Evolutionary conservation across 92 coral and sea anemone genomes (phyloP), one percentile per base, ranked within the genome.

Genomic region (Blastomussa wellsi): DNA sequence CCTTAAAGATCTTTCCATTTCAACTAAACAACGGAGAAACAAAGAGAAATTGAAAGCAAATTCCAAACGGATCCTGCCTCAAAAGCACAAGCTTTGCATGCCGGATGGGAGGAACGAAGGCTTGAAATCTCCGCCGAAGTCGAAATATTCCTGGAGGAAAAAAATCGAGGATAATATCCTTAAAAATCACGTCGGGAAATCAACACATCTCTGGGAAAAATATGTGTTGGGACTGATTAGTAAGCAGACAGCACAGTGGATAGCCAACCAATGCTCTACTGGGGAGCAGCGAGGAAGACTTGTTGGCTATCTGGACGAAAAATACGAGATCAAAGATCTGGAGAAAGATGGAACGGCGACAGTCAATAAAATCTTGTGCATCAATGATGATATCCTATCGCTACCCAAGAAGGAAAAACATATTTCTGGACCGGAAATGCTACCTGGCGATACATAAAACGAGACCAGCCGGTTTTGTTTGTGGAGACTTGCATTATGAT

Each of bases 191-290:
- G 73, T 39, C 32, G 81, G 26, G n/a, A 90, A 84, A 64, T 78
- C 90, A 24, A 83, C 91, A 7, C 77, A 86, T 72, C 38, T 92
- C 11, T 94, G 98, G 98, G 98, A 94, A 51, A 77, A 88, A 49
- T 84, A 90, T 38, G 95, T 88, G 16, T 51, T 94, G 55, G 95
- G 94, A 48, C 81, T 94, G 37, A 83, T 92, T 5, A 92, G 95
- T 74, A 92, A 88, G 78, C 88, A 71, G 22, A 94, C 98, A 49
- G 98, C 98, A 0, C 98, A 94, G 74, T 94, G 95, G 95, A 94
- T 94, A 19, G 98, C 92, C 13, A 94, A 85, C 67, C 92, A 86
- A 71, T 94, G 98, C 49, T 79, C 95, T 32, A 32, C 82, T 5
- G 98, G 95, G 5, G 79, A 79, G 62, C 90, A 94, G 49, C 78